Conservation (phyloP, 2,797 vertebrate species). For the Oryzias dopingdopingensis region DNA sequence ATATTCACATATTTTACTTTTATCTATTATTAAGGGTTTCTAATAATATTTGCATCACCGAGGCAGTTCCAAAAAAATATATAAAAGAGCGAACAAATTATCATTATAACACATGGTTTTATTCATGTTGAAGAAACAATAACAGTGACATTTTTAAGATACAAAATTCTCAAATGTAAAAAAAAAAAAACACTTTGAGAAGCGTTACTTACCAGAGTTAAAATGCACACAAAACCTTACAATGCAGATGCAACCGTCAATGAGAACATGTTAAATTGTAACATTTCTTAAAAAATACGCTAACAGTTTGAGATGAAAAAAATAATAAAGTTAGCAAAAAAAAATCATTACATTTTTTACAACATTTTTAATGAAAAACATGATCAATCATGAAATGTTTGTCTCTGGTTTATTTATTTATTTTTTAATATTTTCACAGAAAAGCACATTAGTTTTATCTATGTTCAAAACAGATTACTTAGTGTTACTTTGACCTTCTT, state of each 20-base stretch:
- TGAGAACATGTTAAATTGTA: conserved; percentile 39
- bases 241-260: conserved; percentile 12
- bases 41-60: no score
- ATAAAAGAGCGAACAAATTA: background rate
- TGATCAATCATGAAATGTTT: no score
- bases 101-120: background rate
- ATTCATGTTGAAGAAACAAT: conserved; percentile 2
- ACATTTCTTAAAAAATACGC: background rate
- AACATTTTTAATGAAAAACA: no score
- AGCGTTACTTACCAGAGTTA: conserved; percentile 4
- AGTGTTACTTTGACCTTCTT: conserved; percentile 68
- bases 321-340: background rate
- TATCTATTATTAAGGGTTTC: no score
- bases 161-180: conserved; percentile 40
- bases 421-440: no score
- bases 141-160: conserved; percentile 27
- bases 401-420: no score
- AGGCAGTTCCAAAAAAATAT: no score
- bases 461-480: conserved; percentile 27
- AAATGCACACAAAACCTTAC: conserved; percentile 27
- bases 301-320: background rate
- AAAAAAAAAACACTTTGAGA: conserved; percentile 4
- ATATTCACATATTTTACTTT: no score
- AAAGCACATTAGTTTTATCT: conserved; percentile 5
- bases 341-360: no score